These are phyloP conservation scores for Melikaiella ostensackeni DNA, from an alignment of 2,888 invertebrate species.

Conservation along the genomic window DNA sequence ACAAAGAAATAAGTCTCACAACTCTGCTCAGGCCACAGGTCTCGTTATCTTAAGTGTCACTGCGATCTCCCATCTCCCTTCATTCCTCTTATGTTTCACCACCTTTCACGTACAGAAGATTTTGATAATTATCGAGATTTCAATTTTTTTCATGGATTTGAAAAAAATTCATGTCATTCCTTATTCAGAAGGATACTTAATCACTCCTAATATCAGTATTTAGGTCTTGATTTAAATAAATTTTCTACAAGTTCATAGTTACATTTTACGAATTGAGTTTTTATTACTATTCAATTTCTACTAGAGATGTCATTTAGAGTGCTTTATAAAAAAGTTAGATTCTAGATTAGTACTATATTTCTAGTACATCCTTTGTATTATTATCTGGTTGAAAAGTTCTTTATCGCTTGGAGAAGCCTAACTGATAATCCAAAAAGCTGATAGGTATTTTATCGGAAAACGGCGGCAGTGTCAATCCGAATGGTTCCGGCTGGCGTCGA, in stretches of 20 bases:
- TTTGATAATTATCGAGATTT: not conserved
- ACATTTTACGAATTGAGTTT: too few relatives aligned
- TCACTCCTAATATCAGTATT: too few relatives aligned
- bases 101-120: too few relatives aligned
- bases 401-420: not conserved
- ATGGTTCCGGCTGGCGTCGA: not conserved
- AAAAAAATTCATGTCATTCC: too few relatives aligned
- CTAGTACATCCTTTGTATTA: not conserved
- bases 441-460: not conserved
- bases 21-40: constrained; percentile 9
- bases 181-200: too few relatives aligned
- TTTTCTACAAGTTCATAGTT: too few relatives aligned
- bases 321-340: not conserved
- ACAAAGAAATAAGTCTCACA: constrained; percentile 19
- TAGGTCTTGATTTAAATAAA: too few relatives aligned
- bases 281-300: too few relatives aligned
- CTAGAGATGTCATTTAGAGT: too few relatives aligned
- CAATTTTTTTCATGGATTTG: too few relatives aligned
- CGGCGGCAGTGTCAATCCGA: not conserved
- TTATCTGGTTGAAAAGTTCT: not conserved
- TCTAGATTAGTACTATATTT: not conserved
- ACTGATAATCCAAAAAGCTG: not conserved
- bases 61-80: constrained; percentile 1
- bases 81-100: not conserved
- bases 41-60: constrained; percentile 8